Evolutionary conservation across 2,113 vertebrate genomes (phyloP), one percentile per base, ranked within the genome.

Genomic region (Ptilonorhynchus violaceus): DNA sequence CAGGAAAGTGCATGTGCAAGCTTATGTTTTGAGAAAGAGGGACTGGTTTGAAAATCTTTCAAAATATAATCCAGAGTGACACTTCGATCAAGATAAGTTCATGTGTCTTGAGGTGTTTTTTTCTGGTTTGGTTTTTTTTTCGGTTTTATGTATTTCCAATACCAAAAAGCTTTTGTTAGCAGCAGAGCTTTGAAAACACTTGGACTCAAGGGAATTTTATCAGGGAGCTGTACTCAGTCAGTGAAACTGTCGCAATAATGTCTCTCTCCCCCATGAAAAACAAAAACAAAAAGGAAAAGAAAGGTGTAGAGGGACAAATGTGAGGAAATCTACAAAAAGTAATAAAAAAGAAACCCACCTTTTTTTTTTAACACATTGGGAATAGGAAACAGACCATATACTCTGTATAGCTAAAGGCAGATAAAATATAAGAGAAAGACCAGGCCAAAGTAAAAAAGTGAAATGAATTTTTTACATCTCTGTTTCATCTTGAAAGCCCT

Each of bases 301-400:
- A 42, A 8, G 0, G 0, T 53, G 49, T 37, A 2, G 8, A 15
- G 7, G 4, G 5, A 63, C 3, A 67, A 76, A 50, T 47, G 11
- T 20, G 4, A 60, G 18, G 10, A 33, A 78, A 52, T 4, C 0
- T 11, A 60, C 6, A 47, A 75, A 52, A 37, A 4, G 3, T 25
- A 68, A 46, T 37, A 20, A 24, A 27, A 33, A 63, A 88, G 23
- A 31, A 1, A 1, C 10, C 19, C 5, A 10, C 3, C 11, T 42
- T n/a, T 39, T 49, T 30, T 49, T 56, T 78, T 21, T 5, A n/a
- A 31, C 3, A 46, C 3, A 12, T 3, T 49, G 7, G 4, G 14
- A 56, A 23, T 19, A 37, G 19, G 19, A 79, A 75, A 63, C 9
- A 78, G 24, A 13, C 15, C 30, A 78, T 25, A 20, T 7, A 74